A percentile compares a stretch with the other conserved stretches of the same genome.
phyloP scores from a whole-genome alignment of 2,113 vertebrate genomes.

The Hymenochirus boettgeri region DNA sequence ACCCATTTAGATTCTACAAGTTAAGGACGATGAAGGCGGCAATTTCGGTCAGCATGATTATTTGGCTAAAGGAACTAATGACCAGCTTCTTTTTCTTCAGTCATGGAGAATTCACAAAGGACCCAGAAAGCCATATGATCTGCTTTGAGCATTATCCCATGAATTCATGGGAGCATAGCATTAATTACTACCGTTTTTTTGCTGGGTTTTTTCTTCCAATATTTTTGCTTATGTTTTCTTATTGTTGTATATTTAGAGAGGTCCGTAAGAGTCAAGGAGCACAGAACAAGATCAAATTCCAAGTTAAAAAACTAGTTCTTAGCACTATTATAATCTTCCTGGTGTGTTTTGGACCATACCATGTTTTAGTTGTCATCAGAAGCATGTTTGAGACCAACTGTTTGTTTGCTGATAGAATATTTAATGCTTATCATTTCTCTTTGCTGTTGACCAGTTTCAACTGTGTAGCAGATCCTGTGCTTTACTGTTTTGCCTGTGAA shows the following conservation, averaged over 20 bases:
- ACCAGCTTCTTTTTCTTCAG: conserved; percentile 72
- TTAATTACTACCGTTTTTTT: conserved; percentile 88
- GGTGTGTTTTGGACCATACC: conserved; percentile 91
- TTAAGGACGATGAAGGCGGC: conserved; percentile 80
- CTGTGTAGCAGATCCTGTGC: conserved; percentile 84
- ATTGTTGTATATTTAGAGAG: conserved; percentile 78
- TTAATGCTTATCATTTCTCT: conserved; percentile 76
- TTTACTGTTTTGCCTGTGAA: conserved; percentile 94
- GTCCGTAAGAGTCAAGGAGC: conserved; percentile 84
- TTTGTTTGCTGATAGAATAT: conserved; percentile 68
- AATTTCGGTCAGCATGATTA: conserved; percentile 57
- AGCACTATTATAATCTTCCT: conserved; percentile 92
- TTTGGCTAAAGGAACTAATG: conserved; percentile 87
- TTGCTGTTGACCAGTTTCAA: conserved; percentile 87
- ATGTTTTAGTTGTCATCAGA: conserved; percentile 79
- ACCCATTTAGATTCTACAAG: conserved; percentile 76
- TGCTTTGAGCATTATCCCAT: conserved; percentile 97
- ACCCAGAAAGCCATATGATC: conserved; percentile 67
- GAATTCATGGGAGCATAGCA: conserved; percentile 68
- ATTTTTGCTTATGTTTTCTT: conserved; percentile 75
- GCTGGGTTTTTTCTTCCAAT: conserved; percentile 88
- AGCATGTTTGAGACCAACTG: conserved; percentile 83
- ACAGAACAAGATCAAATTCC: conserved; percentile 80
- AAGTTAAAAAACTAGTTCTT: conserved; percentile 85
- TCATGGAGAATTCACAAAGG: conserved; percentile 67